Evolutionary conservation across 2,888 invertebrate genomes (phyloP), one percentile per base, ranked within the genome.

Genomic region (Nemapogon koenigi): DNA sequence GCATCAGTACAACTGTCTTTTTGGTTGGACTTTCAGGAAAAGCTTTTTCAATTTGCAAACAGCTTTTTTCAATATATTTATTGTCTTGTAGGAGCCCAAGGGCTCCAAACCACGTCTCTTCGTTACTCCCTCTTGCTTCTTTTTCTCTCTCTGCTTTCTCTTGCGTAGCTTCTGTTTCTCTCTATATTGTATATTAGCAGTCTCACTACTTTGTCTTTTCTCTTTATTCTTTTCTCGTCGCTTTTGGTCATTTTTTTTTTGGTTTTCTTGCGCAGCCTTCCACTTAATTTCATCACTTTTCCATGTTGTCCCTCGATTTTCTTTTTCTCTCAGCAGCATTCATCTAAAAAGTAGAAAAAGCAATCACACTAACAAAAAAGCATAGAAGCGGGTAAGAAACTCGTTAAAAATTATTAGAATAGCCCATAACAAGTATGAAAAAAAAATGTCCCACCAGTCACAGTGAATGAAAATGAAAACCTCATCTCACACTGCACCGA

Each of bases 321-420:
- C 28, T 28, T 28, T 28, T 28, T 28, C 4, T 8, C 28, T 28
- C 28, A 28, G 16, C 28, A 28, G 28, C 28, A n/a, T n/a, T n/a
- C n/a, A n/a, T n/a, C n/a, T n/a, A n/a, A n/a, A n/a, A n/a, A n/a
- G n/a, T n/a, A n/a, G n/a, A n/a, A n/a, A n/a, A n/a, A n/a, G n/a
- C n/a, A n/a, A n/a, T n/a, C n/a, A n/a, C n/a, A n/a, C n/a, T n/a
- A n/a, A n/a, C n/a, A n/a, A n/a, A n/a, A n/a, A n/a, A n/a, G n/a
- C n/a, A n/a, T n/a, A n/a, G n/a, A n/a, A n/a, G n/a, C n/a, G n/a
- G n/a, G n/a, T n/a, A n/a, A n/a, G n/a, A n/a, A n/a, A n/a, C n/a
- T n/a, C n/a, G n/a, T n/a, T n/a, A n/a, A n/a, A n/a, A n/a, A n/a
- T n/a, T n/a, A n/a, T n/a, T n/a, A n/a, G n/a, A n/a, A n/a, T n/a